A percentile compares a stretch with the other conserved stretches of the same genome.
Evolutionary conservation across 1,140 invertebrate species (phyloP).

Genomic region (Pogonomyrmex californicus): DNA sequence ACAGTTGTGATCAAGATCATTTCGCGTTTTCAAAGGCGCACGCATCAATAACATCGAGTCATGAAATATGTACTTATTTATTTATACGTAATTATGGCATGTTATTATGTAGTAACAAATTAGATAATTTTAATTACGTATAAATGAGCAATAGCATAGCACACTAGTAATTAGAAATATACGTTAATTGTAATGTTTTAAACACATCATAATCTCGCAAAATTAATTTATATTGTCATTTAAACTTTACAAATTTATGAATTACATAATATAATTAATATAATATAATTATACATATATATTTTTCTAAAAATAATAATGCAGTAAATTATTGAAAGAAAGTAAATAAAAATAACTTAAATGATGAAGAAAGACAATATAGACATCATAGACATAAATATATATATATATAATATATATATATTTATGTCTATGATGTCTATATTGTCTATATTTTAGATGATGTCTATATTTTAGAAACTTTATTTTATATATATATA

Average conservation of each 20-base stretch:
- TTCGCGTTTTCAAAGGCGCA: conserved; percentile 5
- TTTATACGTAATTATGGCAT: conserved; percentile 22
- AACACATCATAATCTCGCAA: background rate
- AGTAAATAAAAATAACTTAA: too few species aligned
- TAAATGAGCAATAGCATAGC: conserved; percentile 2
- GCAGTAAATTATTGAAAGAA: too few species aligned
- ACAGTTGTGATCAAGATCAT: conserved; percentile 34
- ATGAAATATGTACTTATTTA: background rate
- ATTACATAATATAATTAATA: background rate
- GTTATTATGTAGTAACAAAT: conserved; percentile 4
- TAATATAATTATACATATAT: too few species aligned
- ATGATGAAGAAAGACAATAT: too few species aligned
- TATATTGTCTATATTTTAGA: too few species aligned
- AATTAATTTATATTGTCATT: background rate
- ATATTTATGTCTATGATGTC: too few species aligned
- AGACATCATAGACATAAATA: too few species aligned
- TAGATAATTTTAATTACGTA: background rate
- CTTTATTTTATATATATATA: too few species aligned
- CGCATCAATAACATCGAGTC: conserved; percentile 8
- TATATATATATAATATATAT: too few species aligned
- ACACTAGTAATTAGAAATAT: conserved; percentile 13
- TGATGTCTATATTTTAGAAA: too few species aligned
- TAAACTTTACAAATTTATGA: background rate
- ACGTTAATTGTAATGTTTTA: conserved; percentile 4
- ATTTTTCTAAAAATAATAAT: too few species aligned